A percentile compares a stretch with the other conserved stretches of the same genome.
These are phyloP conservation scores for Synergus umbraculus DNA, from an alignment of 2,888 invertebrate species.

Conservation along the genomic window DNA sequence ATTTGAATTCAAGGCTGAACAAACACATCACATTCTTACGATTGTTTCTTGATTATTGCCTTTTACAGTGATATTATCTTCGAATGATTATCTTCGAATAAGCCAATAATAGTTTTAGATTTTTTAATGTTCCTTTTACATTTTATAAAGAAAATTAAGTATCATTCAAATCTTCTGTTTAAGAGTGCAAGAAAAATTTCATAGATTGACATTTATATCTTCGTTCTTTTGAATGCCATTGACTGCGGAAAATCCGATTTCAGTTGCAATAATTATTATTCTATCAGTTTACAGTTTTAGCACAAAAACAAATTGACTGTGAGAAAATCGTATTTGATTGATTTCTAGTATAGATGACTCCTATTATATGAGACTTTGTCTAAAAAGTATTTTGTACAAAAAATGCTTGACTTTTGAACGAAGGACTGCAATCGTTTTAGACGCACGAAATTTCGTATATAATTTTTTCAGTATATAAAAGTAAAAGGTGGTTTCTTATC, in stretches of 20 bases:
- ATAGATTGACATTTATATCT: background rate
- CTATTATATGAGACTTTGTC: slow-evolving; percentile 26
- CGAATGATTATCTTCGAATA: slow-evolving; percentile 26
- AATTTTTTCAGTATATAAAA: background rate
- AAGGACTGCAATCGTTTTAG: slow-evolving; percentile 29
- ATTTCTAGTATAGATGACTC: slow-evolving; percentile 4
- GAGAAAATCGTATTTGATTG: background rate
- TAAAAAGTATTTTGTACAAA: slow-evolving; percentile 31
- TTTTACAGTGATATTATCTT: slow-evolving; percentile 27
- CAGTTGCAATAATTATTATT: background rate
- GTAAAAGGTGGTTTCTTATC: background rate
- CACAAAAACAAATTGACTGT: slow-evolving; percentile 27
- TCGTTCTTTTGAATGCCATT: slow-evolving; percentile 15
- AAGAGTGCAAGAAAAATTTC: background rate
- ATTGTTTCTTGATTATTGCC: slow-evolving; percentile 7
- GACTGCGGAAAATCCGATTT: background rate
- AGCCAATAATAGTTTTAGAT: slow-evolving; percentile 32
- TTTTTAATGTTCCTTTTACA: slow-evolving; percentile 22
- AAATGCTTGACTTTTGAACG: slow-evolving; percentile 3
- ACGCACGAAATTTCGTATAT: slow-evolving; percentile 13
- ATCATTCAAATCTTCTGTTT: slow-evolving; percentile 4
- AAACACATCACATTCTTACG: slow-evolving; percentile 20
- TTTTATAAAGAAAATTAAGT: slow-evolving; percentile 6
- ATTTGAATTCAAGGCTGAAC: slow-evolving; percentile 34
- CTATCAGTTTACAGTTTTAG: slow-evolving; percentile 19